Conservation (phyloP, 2,113 vertebrate genomes). For the Antigone vipio region DNA sequence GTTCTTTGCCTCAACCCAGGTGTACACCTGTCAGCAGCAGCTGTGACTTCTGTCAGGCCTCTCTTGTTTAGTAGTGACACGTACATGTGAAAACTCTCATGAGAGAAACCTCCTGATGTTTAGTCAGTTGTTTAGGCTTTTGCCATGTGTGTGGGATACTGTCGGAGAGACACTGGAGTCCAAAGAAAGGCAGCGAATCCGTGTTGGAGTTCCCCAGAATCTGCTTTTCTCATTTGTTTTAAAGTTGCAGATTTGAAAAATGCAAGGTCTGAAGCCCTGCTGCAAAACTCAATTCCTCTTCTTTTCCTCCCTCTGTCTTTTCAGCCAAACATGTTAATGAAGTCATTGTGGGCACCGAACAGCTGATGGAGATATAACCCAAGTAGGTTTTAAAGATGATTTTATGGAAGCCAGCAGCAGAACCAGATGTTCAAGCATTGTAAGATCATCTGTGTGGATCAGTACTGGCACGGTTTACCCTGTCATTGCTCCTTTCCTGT, state of each 20-base stretch:
- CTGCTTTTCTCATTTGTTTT: constrained; percentile 54
- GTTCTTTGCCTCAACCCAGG: neutral
- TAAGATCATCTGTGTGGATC: constrained; percentile 46
- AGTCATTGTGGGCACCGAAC: constrained; percentile 94
- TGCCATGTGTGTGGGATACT: constrained; percentile 25
- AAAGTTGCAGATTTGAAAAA: constrained; percentile 21
- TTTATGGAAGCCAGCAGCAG: constrained; percentile 62
- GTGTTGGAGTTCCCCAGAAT: neutral
- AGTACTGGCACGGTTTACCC: constrained; percentile 16
- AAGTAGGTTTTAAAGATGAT: constrained; percentile 42
- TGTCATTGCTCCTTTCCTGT: constrained; percentile 48
- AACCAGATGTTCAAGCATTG: constrained; percentile 48
- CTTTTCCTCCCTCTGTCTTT: constrained; percentile 65
- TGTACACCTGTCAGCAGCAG: constrained; percentile 56
- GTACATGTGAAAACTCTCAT: constrained; percentile 14
- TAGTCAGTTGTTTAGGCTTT: constrained; percentile 51
- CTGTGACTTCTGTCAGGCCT: constrained; percentile 12
- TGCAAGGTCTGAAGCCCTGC: neutral
- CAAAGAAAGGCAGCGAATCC: neutral
- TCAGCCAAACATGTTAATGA: constrained; percentile 93
- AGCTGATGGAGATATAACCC: constrained; percentile 96
- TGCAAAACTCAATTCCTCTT: constrained; percentile 27
- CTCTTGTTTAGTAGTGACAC: constrained; percentile 24
- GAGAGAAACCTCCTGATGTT: constrained; percentile 34
- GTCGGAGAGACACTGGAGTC: neutral